phyloP scores from a whole-genome alignment of 30 jellyfish, hydroid and myxozoan species.

The Hydractinia echinata region DNA sequence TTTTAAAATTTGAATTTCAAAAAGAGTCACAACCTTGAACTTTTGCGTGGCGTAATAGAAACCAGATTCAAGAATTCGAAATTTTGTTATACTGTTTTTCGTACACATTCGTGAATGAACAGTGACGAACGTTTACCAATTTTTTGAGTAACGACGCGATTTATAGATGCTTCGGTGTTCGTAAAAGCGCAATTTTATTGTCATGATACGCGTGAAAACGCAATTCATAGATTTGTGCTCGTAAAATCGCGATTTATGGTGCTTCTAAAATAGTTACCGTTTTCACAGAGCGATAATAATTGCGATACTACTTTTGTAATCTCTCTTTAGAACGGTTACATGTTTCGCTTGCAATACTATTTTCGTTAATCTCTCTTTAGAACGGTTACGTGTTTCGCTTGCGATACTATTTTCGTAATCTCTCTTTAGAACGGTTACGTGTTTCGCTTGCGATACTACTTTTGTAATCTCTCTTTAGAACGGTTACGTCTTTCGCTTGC shows the following conservation, averaged over 20 bases:
- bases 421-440: constrained; percentile 65
- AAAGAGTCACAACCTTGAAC: no score
- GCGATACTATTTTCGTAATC: background rate
- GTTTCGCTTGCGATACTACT: constrained; percentile 33
- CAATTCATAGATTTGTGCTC: background rate
- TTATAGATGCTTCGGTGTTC: background rate
- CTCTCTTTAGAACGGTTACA: constrained; percentile 60
- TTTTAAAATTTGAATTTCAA: no score
- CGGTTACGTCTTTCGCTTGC: constrained; percentile 72
- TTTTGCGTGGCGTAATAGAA: no score
- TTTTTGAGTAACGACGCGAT: no score
- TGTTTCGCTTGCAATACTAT: constrained; percentile 39
- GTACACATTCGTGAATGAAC: no score
- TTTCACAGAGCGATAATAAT: background rate
- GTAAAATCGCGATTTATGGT: no score
- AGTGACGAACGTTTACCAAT: no score
- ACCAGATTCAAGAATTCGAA: no score
- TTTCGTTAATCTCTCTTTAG: constrained; percentile 13
- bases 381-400: constrained; percentile 76
- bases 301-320: background rate
- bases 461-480: constrained; percentile 24
- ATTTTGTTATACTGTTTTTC: no score
- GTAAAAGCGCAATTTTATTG: background rate
- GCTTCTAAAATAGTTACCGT: background rate
- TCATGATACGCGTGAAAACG: background rate